These are phyloP conservation scores for Anticlea derivata DNA, from an alignment of 2,888 invertebrate genomes.

Conservation along the genomic window DNA sequence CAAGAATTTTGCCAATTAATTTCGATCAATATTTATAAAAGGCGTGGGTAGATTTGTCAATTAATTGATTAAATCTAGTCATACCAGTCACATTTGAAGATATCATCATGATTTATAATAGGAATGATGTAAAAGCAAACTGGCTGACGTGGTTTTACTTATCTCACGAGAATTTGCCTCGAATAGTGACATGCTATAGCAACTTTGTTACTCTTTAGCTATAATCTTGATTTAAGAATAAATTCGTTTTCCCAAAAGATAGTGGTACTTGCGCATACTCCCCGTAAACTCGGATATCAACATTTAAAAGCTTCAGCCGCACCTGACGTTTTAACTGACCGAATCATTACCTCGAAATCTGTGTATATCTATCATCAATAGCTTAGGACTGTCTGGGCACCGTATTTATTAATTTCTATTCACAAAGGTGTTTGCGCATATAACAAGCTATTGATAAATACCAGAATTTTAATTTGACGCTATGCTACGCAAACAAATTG, in stretches of 20 bases:
- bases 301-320: too few relatives aligned
- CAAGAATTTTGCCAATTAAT: conserved; percentile 23
- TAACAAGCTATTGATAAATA: too few relatives aligned
- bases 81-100: conserved; percentile 19
- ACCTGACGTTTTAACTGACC: too few relatives aligned
- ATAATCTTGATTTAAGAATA: not conserved
- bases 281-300: too few relatives aligned
- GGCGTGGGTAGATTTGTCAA: conserved; percentile 31
- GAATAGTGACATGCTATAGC: conserved; percentile 9
- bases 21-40: conserved; percentile 24
- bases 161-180: conserved; percentile 21
- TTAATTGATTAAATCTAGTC: conserved; percentile 28
- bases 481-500: too few relatives aligned
- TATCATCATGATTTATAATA: conserved; percentile 23
- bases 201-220: not conserved
- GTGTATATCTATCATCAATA: too few relatives aligned
- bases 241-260: not conserved
- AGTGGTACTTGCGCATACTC: too few relatives aligned
- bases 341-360: too few relatives aligned
- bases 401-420: too few relatives aligned
- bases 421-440: too few relatives aligned
- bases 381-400: too few relatives aligned
- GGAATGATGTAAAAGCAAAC: conserved; percentile 16
- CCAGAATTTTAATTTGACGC: too few relatives aligned
- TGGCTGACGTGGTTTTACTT: conserved; percentile 13